A percentile compares a stretch with the other conserved stretches of the same genome.
Conservation (phyloP, 1,140 invertebrate species). For the Bombus turneri region DNA sequence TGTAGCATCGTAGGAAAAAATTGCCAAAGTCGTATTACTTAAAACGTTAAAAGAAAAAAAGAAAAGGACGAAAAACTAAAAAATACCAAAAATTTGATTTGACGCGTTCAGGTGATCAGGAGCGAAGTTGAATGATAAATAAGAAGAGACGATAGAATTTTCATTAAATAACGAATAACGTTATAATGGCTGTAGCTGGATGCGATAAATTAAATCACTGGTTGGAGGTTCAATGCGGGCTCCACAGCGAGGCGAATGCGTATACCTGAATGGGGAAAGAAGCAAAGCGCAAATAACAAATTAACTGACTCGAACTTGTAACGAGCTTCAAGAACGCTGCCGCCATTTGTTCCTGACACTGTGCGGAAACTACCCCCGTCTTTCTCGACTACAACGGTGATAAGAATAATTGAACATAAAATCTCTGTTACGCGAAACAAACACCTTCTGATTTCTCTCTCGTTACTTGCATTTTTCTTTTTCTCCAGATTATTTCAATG, state of each 20-base stretch:
- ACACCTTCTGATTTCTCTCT: neutral
- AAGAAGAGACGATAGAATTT: neutral
- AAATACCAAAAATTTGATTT: neutral
- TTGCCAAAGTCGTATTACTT: neutral
- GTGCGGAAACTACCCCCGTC: slow-evolving; percentile 8
- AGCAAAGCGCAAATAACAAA: slow-evolving; percentile 58
- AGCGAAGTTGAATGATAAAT: neutral
- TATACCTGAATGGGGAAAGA: slow-evolving; percentile 23
- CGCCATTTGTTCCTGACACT: slow-evolving; percentile 58
- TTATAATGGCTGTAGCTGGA: neutral
- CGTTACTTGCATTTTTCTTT: neutral
- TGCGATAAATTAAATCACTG: slow-evolving; percentile 39
- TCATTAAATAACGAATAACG: slow-evolving; percentile 16
- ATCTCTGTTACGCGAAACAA: slow-evolving; percentile 26
- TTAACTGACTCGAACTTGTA: slow-evolving; percentile 65
- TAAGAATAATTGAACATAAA: slow-evolving; percentile 44
- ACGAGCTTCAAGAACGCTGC: slow-evolving; percentile 60
- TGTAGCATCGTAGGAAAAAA: too few species aligned
- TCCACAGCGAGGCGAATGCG: neutral
- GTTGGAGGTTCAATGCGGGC: neutral
- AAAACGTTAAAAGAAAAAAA: neutral
- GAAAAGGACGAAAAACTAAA: too few species aligned
- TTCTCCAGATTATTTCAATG: neutral
- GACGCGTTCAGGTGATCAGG: neutral
- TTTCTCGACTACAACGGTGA: neutral